phyloP scores from a whole-genome alignment of 2,888 invertebrate species.

The Morinoia aosen region DNA sequence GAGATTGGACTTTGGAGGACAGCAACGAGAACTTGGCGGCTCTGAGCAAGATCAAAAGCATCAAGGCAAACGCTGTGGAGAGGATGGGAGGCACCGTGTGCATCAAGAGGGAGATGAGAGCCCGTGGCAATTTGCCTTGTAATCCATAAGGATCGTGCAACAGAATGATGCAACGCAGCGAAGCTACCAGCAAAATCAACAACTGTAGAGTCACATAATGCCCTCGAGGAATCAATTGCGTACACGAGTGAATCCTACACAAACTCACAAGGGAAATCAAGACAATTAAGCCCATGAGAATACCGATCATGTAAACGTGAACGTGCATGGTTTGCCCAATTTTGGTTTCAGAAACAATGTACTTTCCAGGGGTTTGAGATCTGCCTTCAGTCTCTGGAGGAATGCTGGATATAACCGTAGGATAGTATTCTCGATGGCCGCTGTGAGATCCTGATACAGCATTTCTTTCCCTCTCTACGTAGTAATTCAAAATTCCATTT shows the following conservation, averaged over 20 bases:
- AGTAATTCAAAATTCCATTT: slow-evolving; percentile 50
- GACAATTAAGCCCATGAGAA: slow-evolving; percentile 38
- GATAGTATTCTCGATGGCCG: slow-evolving; percentile 40
- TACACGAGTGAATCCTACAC: slow-evolving; percentile 53
- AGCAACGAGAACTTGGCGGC: slow-evolving; percentile 45
- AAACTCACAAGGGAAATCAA: slow-evolving; percentile 21
- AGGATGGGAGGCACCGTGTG: slow-evolving; percentile 59
- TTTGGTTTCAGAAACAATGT: slow-evolving; percentile 21
- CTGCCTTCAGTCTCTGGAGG: neutral
- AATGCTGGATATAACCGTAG: slow-evolving; percentile 35
- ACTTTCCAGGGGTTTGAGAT: neutral
- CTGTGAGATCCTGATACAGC: neutral
- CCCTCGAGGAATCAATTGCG: slow-evolving; percentile 52
- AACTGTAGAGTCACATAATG: slow-evolving; percentile 56
- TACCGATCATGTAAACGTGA: slow-evolving; percentile 53
- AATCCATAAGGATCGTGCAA: slow-evolving; percentile 56
- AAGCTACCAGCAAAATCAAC: slow-evolving; percentile 46
- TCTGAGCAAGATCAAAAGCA: slow-evolving; percentile 55
- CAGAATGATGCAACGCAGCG: slow-evolving; percentile 43
- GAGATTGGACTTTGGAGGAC: slow-evolving; percentile 53
- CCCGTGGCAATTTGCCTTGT: slow-evolving; percentile 51
- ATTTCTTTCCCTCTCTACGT: slow-evolving; percentile 33
- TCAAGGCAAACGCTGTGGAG: slow-evolving; percentile 57
- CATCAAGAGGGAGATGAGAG: slow-evolving; percentile 52
- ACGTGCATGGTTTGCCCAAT: slow-evolving; percentile 31